phyloP scores from a whole-genome alignment of 2,888 invertebrate species.

The Adineta ricciae region DNA sequence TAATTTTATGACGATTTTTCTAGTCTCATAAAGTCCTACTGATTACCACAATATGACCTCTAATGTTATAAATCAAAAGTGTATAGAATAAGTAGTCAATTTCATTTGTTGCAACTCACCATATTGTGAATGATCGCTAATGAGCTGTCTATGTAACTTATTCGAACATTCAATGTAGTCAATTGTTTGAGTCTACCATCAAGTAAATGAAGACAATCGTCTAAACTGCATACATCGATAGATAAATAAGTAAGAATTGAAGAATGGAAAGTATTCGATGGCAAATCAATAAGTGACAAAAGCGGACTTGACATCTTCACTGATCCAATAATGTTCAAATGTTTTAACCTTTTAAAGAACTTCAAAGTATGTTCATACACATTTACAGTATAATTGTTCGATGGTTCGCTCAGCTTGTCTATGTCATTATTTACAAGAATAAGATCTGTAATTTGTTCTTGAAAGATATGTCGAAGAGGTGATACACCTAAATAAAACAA shows the following conservation, averaged over 20 bases:
- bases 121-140: background rate
- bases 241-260: background rate
- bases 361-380: background rate
- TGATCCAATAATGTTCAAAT: background rate
- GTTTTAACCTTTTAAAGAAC: background rate
- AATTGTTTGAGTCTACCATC: conserved; percentile 4
- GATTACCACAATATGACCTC: too few relatives aligned
- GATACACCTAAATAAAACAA: background rate
- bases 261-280: background rate
- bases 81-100: too few relatives aligned
- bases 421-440: background rate
- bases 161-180: background rate
- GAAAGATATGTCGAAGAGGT: background rate
- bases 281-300: background rate
- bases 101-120: background rate
- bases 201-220: background rate
- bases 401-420: background rate
- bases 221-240: background rate
- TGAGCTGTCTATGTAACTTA: background rate
- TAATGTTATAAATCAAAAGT: too few relatives aligned
- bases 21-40: background rate
- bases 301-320: background rate
- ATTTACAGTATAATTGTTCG: background rate
- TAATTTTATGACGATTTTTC: too few relatives aligned
- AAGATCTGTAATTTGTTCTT: conserved; percentile 1